Evolutionary conservation across 2,797 vertebrate species (phyloP), one percentile per base, ranked within the genome.

Genomic region (Tiaroga cobitis): DNA sequence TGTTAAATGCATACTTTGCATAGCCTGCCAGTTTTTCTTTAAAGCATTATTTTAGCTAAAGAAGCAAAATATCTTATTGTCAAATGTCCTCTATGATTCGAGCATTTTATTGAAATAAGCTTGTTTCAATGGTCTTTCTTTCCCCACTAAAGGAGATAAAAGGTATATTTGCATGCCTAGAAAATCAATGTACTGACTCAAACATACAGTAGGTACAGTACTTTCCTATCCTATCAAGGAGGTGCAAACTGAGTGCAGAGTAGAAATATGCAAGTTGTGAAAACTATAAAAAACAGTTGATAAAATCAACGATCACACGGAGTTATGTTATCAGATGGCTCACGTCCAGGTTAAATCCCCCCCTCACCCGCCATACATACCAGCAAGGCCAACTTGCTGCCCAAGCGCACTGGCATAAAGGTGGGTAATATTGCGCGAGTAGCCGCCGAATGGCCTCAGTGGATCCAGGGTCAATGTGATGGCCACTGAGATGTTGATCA

Each of bases 381-480:
- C 97, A 89, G 96, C 94, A 6, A 99, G 95, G 32, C 98, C 97
- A 8, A 99, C 96, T 49, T 99, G 98, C 91, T 99, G 98, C 0
- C 97, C 98, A 81, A 98, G 94, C 86, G 99, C 94, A 0, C 97
- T 97, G 82, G 97, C 96, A 16, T 97, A 97, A 61, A 99, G 94
- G 85, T 99, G 98, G 0, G 98, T 99, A 92, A 99, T 96, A 24
- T 99, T 99, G 79, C 98, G 97, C 0, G 98, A 99, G 80, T 98
- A 99, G 0, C 98, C 98, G 0, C 97, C 98, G 0, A 99, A 99
- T 0, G 98, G 97, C 2, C 95, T 94, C 70, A 98, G 95, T 0
- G 98, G 98, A 91, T 99, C 98, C 93, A 99, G 93, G 0, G 98
- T 99, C 84, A 99, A 93, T 0, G 98, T 99, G 93, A 99, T 96